Percentiles rank a stretch among this genome's conserved stretches.
Evolutionary conservation across 2,888 invertebrate genomes (phyloP).

Genomic region (Ethmia dodecea): DNA sequence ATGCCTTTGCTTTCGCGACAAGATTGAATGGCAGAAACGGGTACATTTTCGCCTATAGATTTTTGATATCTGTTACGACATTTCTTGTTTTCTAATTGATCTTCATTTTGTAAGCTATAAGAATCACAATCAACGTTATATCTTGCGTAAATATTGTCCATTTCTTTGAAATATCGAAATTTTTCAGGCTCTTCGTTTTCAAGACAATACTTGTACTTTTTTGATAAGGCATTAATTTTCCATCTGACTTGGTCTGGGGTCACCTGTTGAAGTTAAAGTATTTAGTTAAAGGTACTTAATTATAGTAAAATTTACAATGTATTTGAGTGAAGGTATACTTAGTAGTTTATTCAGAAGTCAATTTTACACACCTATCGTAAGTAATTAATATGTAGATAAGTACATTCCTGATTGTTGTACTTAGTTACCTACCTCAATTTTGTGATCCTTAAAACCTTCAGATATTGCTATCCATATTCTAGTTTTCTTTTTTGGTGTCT

Average conservation of each 20-base stretch:
- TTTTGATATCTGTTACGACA: conserved; percentile 3
- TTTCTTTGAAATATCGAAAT: conserved; percentile 43
- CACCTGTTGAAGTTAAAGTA: no score
- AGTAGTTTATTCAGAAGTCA: no score
- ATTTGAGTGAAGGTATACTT: no score
- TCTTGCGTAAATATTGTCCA: conserved; percentile 41
- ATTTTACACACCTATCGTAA: no score
- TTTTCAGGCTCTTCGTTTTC: conserved; percentile 35
- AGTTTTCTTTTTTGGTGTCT: conserved; percentile 49
- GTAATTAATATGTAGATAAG: no score
- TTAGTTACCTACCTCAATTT: conserved; percentile 43
- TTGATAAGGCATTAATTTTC: conserved; percentile 51
- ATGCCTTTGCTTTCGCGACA: conserved; percentile 34
- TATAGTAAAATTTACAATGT: no score
- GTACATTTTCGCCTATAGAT: conserved; percentile 1
- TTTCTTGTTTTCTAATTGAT: conserved; percentile 29
- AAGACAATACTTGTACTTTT: conserved; percentile 42
- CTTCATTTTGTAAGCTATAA: conserved; percentile 22
- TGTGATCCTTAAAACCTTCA: conserved; percentile 34
- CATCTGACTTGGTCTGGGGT: conserved; percentile 45
- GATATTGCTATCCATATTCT: conserved; percentile 48
- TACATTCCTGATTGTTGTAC: no score
- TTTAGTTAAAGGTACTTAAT: no score
- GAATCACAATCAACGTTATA: conserved; percentile 39
- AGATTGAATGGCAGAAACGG: conserved; percentile 8